These are phyloP conservation scores for Sakesphorus luctuosus DNA, from an alignment of 2,113 vertebrate species.

Conservation along the genomic window DNA sequence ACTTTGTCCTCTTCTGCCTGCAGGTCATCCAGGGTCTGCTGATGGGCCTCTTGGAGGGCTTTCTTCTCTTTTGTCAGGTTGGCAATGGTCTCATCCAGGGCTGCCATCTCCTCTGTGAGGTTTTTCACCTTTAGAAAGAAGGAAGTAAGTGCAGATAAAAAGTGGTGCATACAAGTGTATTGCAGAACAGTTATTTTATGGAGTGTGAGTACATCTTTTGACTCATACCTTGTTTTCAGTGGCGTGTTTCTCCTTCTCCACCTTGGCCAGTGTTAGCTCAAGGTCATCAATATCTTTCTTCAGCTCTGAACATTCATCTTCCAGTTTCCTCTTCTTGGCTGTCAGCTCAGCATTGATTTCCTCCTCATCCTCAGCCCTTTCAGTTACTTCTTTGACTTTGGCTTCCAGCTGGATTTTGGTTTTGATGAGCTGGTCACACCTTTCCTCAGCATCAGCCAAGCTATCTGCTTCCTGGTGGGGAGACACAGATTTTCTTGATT, in stretches of 20 bases:
- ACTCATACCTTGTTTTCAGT: conserved; percentile 81
- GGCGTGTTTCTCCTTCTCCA: conserved; percentile 77
- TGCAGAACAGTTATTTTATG: no score
- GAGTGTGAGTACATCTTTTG: no score
- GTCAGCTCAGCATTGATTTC: not conserved
- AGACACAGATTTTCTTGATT: not conserved
- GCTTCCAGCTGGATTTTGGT: conserved; percentile 85
- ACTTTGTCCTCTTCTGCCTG: conserved; percentile 8
- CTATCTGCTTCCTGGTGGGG: conserved; percentile 80
- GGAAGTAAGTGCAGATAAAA: no score
- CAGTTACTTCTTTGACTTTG: conserved; percentile 78
- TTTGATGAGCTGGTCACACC: conserved; percentile 88
- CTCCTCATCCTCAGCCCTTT: not conserved
- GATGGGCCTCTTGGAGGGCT: conserved; percentile 77
- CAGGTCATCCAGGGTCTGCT: conserved; percentile 30
- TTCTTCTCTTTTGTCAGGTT: conserved; percentile 81
- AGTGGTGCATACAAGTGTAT: no score
- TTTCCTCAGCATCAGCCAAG: conserved; percentile 86
- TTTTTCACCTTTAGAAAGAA: no score
- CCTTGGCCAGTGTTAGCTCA: not conserved
- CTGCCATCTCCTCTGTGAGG: conserved; percentile 80
- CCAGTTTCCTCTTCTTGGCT: not conserved
- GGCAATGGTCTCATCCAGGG: conserved; percentile 81
- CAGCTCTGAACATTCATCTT: not conserved
- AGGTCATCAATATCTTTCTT: not conserved